phyloP scores from a whole-genome alignment of 2,113 vertebrate genomes.

The Tragelaphus imberbis region DNA sequence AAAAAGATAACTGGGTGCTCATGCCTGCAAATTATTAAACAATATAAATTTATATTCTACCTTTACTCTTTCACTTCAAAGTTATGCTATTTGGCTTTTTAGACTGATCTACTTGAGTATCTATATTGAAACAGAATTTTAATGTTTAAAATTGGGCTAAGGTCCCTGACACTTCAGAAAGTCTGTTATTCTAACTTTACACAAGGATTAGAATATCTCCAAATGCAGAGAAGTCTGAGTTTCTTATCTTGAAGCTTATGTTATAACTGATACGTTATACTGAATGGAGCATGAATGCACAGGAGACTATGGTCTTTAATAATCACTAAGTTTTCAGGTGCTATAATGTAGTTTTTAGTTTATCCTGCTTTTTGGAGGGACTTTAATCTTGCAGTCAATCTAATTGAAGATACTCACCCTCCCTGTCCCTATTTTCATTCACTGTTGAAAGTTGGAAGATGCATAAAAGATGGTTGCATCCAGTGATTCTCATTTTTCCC shows the following conservation, averaged over 20 bases:
- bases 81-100: neutral
- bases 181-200: slow-evolving; percentile 10
- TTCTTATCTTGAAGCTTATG: neutral
- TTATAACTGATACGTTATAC: neutral
- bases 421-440: neutral
- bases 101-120: neutral
- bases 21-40: neutral
- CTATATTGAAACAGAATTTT: neutral
- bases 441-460: neutral
- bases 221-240: neutral
- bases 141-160: neutral
- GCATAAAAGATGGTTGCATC: neutral
- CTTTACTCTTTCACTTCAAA: neutral
- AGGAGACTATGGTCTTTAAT: neutral
- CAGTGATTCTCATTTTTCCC: neutral
- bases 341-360: neutral
- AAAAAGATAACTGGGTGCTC: slow-evolving; percentile 41
- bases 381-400: neutral
- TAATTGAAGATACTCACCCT: neutral
- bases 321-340: neutral
- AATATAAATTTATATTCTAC: neutral
- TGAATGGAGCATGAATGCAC: neutral
- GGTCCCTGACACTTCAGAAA: neutral
- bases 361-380: neutral
- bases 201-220: neutral